Percentiles rank a stretch among this genome's conserved stretches.
Conservation (phyloP, 2,797 vertebrate genomes). For the Eospalax fontanierii region DNA sequence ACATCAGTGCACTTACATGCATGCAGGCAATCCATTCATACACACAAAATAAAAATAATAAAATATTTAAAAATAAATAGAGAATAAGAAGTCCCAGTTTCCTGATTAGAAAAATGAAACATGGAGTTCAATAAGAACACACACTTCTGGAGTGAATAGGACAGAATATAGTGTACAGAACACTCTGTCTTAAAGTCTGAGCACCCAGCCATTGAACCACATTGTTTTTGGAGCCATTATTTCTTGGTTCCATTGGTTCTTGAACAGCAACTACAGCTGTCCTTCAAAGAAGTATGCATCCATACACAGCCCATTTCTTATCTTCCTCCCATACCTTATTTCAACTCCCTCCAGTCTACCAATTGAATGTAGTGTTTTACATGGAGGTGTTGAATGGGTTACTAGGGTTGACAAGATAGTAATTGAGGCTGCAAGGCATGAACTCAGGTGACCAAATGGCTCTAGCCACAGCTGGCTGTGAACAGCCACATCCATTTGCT, state of each 20-base stretch:
- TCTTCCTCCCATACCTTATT: not conserved
- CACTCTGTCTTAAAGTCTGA: not conserved
- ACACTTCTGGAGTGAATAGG: not conserved
- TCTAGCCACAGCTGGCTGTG: not conserved
- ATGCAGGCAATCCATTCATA: too few relatives aligned
- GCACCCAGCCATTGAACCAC: not conserved
- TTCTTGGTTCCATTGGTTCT: conserved; percentile 8
- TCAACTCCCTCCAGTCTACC: not conserved
- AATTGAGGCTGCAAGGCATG: not conserved
- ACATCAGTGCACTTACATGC: too few relatives aligned
- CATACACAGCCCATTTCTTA: not conserved
- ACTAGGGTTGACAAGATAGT: not conserved
- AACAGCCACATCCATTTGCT: not conserved
- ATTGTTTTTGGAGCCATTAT: not conserved
- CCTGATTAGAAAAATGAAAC: conserved; percentile 1
- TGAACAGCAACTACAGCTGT: not conserved
- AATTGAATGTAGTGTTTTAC: not conserved
- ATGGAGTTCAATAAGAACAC: conserved; percentile 36
- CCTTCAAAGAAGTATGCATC: not conserved
- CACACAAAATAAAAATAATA: too few relatives aligned
- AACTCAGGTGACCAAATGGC: not conserved
- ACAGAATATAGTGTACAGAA: not conserved
- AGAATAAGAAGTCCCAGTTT: not conserved
- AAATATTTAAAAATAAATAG: not conserved
- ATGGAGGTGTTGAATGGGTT: not conserved